Evolutionary conservation across 2,797 vertebrate species (phyloP).

Genomic region (Aulostomus chinensis): DNA sequence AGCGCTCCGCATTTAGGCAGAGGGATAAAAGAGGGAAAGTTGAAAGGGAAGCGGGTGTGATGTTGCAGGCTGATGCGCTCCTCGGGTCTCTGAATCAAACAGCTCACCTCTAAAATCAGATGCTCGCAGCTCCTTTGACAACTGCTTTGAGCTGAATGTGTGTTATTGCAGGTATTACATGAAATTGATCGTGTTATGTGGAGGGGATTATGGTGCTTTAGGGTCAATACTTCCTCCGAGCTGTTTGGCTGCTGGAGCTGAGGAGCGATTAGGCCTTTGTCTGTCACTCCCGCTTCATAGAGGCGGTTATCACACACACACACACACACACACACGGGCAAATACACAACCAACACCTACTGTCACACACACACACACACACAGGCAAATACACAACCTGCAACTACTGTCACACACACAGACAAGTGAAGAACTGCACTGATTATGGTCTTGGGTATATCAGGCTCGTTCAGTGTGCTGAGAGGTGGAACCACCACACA

Average conservation of each 20-base stretch:
- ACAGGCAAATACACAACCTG: conserved; percentile 17
- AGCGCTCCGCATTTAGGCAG: no score
- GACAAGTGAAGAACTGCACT: conserved; percentile 8
- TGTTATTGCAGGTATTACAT: conserved; percentile 99
- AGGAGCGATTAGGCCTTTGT: conserved; percentile 91
- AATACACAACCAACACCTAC: no score
- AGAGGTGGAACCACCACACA: conserved; percentile 20
- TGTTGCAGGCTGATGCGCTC: conserved; percentile 79
- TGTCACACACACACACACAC: conserved; percentile 3
- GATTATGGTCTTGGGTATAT: conserved; percentile 48
- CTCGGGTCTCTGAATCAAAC: conserved; percentile 68
- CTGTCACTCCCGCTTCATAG: conserved; percentile 91
- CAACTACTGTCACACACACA: conserved; percentile 27
- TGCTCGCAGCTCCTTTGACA: conserved; percentile 85
- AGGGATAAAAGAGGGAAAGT: not conserved
- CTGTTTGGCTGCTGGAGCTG: conserved; percentile 79
- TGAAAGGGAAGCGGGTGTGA: conserved; percentile 32
- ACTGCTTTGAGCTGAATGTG: conserved; percentile 91
- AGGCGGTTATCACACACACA: conserved; percentile 73
- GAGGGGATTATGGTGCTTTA: conserved; percentile 93
- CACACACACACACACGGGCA: conserved; percentile 10
- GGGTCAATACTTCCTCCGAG: conserved; percentile 96
- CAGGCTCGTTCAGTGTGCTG: conserved; percentile 37
- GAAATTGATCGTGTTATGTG: conserved; percentile 95
- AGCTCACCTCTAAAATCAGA: conserved; percentile 87